phyloP scores from a whole-genome alignment of 2,888 invertebrate species.

The Torymus texanus region DNA sequence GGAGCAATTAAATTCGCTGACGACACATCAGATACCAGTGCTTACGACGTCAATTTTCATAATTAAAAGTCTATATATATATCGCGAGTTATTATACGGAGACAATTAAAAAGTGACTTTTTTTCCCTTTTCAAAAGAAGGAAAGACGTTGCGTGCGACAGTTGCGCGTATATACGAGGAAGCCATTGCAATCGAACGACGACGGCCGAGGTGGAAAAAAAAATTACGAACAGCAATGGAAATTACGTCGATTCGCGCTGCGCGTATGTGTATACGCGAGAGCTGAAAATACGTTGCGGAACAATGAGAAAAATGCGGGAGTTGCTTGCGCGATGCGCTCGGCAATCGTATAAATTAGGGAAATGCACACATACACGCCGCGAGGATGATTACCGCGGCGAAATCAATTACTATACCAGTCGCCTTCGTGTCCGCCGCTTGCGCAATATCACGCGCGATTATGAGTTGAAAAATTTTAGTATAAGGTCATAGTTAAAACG shows the following conservation, averaged over 20 bases:
- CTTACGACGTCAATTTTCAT: background rate
- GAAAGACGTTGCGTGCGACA: background rate
- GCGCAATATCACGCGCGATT: constrained; percentile 10
- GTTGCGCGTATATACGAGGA: constrained; percentile 29
- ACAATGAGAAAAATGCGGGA: constrained; percentile 36
- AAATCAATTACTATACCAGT: constrained; percentile 25
- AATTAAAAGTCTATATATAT: constrained; percentile 21
- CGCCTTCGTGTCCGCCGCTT: background rate
- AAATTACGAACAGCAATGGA: background rate
- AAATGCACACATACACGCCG: background rate
- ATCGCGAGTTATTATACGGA: background rate
- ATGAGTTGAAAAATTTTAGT: background rate
- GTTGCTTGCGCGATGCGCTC: constrained; percentile 20
- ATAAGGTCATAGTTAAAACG: constrained; percentile 12
- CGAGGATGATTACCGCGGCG: background rate
- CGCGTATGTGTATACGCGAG: background rate
- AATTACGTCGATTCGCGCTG: constrained; percentile 7
- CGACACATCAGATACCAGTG: background rate
- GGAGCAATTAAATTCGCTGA: constrained; percentile 36
- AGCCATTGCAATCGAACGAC: background rate
- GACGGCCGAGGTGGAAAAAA: background rate
- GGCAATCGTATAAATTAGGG: constrained; percentile 17
- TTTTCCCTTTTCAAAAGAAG: constrained; percentile 12
- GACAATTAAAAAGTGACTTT: constrained; percentile 20
- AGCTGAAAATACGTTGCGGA: constrained; percentile 17